These are phyloP conservation scores for Rhagoletis pomonella DNA, from an alignment of 1,140 invertebrate genomes.

Conservation along the genomic window DNA sequence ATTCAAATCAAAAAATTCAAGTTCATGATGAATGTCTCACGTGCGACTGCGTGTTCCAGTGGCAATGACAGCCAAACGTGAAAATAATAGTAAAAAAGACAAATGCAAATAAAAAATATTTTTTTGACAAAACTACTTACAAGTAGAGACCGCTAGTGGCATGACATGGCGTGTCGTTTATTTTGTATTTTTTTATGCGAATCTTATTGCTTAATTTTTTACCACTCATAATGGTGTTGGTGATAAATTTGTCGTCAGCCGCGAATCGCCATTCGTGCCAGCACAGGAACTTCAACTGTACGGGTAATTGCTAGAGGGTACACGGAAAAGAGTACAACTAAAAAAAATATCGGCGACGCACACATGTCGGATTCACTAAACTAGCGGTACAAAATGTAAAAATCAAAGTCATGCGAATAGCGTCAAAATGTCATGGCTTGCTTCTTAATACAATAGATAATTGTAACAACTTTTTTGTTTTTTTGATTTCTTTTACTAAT, in stretches of 20 bases:
- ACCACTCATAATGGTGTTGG: not conserved
- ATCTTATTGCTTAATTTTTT: not conserved
- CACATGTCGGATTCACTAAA: too few relatives aligned
- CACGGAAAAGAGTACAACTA: not conserved
- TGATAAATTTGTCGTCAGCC: not conserved
- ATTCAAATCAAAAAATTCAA: conserved; percentile 73
- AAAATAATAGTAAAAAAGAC: conserved; percentile 33
- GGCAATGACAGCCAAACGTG: conserved; percentile 47
- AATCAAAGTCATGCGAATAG: too few relatives aligned
- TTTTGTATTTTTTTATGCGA: not conserved
- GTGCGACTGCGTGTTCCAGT: conserved; percentile 60
- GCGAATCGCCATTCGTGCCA: not conserved
- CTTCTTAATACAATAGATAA: too few relatives aligned
- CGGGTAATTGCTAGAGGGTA: not conserved
- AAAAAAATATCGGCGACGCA: too few relatives aligned
- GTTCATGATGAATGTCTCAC: conserved; percentile 74
- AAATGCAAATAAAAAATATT: conserved; percentile 28
- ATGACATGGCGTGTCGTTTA: not conserved
- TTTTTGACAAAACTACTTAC: not conserved
- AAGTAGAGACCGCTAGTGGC: not conserved
- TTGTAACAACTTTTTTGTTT: too few relatives aligned
- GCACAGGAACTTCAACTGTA: not conserved
- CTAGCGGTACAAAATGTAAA: too few relatives aligned
- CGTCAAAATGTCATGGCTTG: too few relatives aligned
- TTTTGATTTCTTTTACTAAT: too few relatives aligned